phyloP scores from a whole-genome alignment of 2,888 invertebrate genomes.

The Schrankia costaestrigalis region DNA sequence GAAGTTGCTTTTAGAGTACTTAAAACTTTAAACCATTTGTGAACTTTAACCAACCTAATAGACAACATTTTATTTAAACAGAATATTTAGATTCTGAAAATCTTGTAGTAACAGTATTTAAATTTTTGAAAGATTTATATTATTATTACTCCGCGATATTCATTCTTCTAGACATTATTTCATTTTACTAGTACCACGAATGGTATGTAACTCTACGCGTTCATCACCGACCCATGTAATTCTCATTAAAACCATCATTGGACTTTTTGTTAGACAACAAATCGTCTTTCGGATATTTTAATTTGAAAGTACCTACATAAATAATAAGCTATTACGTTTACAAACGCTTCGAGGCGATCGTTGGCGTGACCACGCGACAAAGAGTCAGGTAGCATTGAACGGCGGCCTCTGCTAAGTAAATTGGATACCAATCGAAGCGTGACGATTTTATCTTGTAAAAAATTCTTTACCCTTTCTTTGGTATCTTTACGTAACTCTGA shows the following conservation, averaged over 20 bases:
- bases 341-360: slow-evolving; percentile 41
- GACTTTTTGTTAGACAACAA: slow-evolving; percentile 45
- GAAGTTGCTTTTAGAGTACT: no score
- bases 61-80: no score
- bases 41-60: no score
- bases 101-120: no score
- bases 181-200: no score
- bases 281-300: slow-evolving; percentile 56
- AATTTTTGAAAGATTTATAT: no score
- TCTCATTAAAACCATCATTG: slow-evolving; percentile 45
- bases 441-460: slow-evolving; percentile 65
- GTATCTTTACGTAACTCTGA: slow-evolving; percentile 61
- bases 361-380: slow-evolving; percentile 67
- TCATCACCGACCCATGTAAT: slow-evolving; percentile 48
- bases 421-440: slow-evolving; percentile 71
- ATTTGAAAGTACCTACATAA: slow-evolving; percentile 63
- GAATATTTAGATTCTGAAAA: no score
- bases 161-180: no score
- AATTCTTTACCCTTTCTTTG: slow-evolving; percentile 58
- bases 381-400: slow-evolving; percentile 52
- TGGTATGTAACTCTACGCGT: no score
- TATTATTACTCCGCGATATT: no score
- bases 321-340: slow-evolving; percentile 62
- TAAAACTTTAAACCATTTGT: no score
- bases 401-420: slow-evolving; percentile 61